These are phyloP conservation scores for Agelas oroides DNA, from an alignment of 37 sponge, comb jelly and placozoan genomes.

Conservation along the genomic window DNA sequence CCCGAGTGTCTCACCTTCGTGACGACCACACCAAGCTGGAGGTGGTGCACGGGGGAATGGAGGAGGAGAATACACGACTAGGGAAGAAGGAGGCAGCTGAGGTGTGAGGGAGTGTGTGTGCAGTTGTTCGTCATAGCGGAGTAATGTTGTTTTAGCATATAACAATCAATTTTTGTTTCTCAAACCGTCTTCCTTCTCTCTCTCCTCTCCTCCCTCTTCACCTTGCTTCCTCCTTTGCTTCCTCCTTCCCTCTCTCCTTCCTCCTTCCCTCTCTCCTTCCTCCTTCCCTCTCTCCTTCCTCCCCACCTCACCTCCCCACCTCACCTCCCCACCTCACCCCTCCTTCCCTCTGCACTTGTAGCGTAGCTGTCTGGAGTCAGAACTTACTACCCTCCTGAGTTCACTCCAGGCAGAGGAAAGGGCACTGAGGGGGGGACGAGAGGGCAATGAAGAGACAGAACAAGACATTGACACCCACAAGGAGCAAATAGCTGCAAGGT, in stretches of 20 bases:
- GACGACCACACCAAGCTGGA: too few relatives aligned
- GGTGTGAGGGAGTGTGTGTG: not conserved
- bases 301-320: too few relatives aligned
- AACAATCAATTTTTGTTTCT: not conserved
- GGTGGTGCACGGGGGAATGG: not conserved
- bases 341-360: too few relatives aligned
- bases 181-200: too few relatives aligned
- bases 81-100: not conserved
- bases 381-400: not conserved
- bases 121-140: not conserved
- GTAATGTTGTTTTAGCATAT: too few relatives aligned
- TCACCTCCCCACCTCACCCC: too few relatives aligned
- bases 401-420: constrained; percentile 1
- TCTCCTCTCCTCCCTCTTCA: too few relatives aligned
- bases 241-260: too few relatives aligned
- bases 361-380: not conserved
- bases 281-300: too few relatives aligned
- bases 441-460: constrained; percentile 21
- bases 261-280: too few relatives aligned
- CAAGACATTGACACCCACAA: constrained; percentile 35
- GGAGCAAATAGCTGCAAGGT: constrained; percentile 41
- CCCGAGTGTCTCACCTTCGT: too few relatives aligned
- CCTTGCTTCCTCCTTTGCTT: too few relatives aligned
- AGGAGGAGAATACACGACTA: not conserved
- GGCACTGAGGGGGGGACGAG: constrained; percentile 29